phyloP scores from a whole-genome alignment of 2,797 vertebrate species.

The Serranus cabrilla region DNA sequence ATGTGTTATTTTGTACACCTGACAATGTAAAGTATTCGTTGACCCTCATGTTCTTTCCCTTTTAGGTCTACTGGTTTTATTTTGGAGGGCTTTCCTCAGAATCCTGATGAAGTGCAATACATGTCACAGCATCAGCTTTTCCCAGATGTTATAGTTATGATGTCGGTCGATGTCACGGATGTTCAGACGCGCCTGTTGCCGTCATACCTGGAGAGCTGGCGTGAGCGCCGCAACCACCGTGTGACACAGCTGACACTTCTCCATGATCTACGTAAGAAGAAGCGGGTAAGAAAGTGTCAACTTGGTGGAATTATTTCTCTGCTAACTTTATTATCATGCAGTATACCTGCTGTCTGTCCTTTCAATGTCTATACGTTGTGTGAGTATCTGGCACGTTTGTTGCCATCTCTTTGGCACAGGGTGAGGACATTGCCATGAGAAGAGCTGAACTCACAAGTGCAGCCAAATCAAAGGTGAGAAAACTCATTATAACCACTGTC shows the following conservation, averaged over 20 bases:
- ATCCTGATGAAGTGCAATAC: conserved; percentile 87
- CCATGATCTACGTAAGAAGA: conserved; percentile 84
- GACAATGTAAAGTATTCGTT: not conserved
- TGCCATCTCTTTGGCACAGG: conserved; percentile 76
- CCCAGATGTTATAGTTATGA: conserved; percentile 87
- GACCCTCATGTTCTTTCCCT: conserved; percentile 1
- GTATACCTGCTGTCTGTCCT: not conserved
- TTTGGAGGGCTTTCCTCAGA: conserved; percentile 93
- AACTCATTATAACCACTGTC: not conserved
- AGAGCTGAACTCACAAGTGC: conserved; percentile 87
- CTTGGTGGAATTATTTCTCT: not conserved
- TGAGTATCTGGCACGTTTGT: not conserved
- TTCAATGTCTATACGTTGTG: not conserved
- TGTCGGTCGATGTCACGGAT: conserved; percentile 86
- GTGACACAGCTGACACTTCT: conserved; percentile 80
- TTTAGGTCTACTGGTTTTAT: conserved; percentile 93
- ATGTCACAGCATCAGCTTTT: conserved; percentile 87
- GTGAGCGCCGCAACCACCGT: conserved; percentile 72
- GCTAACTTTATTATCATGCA: not conserved
- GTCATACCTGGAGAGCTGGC: conserved; percentile 86
- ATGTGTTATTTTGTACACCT: not conserved
- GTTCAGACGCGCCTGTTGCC: conserved; percentile 89
- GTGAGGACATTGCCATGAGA: conserved; percentile 87
- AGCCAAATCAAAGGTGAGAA: conserved; percentile 71
- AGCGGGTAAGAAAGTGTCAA: conserved; percentile 80